Conservation (phyloP, 2,888 invertebrate species). For the Conomelus anceps region DNA sequence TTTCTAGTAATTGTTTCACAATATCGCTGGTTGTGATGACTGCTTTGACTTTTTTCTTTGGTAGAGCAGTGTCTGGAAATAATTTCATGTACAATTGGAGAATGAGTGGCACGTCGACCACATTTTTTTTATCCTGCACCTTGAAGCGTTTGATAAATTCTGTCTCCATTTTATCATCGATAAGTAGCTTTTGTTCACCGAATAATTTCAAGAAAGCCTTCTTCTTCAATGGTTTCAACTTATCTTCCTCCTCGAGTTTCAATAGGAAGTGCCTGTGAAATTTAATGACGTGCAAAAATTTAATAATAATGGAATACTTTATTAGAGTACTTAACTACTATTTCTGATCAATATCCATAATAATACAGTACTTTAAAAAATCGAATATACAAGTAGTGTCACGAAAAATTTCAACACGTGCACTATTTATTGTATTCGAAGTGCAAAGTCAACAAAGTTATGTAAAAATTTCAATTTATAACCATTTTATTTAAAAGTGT, state of each 20-base stretch:
- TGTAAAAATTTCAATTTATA: no score
- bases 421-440: no score
- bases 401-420: no score
- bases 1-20: not conserved
- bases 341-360: no score
- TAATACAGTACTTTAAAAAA: no score
- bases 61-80: conserved; percentile 1
- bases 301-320: no score
- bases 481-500: no score
- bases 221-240: not conserved
- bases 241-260: not conserved
- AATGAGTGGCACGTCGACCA: not conserved
- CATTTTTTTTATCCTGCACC: not conserved
- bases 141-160: not conserved
- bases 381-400: no score
- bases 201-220: not conserved
- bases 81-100: not conserved
- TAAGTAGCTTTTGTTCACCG: not conserved
- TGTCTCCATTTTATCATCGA: not conserved
- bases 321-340: no score
- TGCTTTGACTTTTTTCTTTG: not conserved
- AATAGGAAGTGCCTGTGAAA: not conserved
- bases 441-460: no score
- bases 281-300: no score
- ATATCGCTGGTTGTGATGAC: not conserved